Evolutionary conservation across 2,888 invertebrate species (phyloP).

Genomic region (Pheosia tremula): DNA sequence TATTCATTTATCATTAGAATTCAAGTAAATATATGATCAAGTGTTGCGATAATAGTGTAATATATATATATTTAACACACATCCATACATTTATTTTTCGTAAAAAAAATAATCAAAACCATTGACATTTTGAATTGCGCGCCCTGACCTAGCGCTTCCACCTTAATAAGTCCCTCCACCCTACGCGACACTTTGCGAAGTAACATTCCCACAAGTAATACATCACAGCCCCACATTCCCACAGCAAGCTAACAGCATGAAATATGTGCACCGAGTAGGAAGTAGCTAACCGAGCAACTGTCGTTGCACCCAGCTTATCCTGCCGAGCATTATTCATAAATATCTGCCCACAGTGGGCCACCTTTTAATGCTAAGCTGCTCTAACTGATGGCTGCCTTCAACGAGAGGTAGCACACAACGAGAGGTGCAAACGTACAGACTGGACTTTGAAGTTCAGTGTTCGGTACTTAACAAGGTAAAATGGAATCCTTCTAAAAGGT

Average conservation of each 20-base stretch:
- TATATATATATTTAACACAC: no score
- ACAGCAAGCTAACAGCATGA: background rate
- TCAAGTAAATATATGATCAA: no score
- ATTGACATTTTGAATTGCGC: no score
- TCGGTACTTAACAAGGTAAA: no score
- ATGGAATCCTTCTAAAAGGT: no score
- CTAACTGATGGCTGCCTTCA: conserved; percentile 65
- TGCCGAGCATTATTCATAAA: conserved; percentile 40
- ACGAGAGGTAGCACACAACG: conserved; percentile 33
- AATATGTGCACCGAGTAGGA: conserved; percentile 25
- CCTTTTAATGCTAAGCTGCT: conserved; percentile 70
- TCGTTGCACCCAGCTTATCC: conserved; percentile 41
- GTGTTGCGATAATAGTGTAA: no score
- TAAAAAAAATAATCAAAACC: no score
- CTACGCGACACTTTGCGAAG: no score
- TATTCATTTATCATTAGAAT: no score
- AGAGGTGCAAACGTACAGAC: background rate
- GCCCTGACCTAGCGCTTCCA: no score
- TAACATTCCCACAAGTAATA: no score
- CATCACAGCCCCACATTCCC: conserved; percentile 28
- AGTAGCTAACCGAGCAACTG: conserved; percentile 28
- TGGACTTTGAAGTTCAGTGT: background rate
- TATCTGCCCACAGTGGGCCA: conserved; percentile 30
- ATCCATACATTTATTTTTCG: no score
- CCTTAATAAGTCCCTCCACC: background rate